Percentiles rank a stretch among this genome's conserved stretches.
These are phyloP conservation scores for Dastarcus helophoroides DNA, from an alignment of 2,888 invertebrate genomes.

Conservation along the genomic window DNA sequence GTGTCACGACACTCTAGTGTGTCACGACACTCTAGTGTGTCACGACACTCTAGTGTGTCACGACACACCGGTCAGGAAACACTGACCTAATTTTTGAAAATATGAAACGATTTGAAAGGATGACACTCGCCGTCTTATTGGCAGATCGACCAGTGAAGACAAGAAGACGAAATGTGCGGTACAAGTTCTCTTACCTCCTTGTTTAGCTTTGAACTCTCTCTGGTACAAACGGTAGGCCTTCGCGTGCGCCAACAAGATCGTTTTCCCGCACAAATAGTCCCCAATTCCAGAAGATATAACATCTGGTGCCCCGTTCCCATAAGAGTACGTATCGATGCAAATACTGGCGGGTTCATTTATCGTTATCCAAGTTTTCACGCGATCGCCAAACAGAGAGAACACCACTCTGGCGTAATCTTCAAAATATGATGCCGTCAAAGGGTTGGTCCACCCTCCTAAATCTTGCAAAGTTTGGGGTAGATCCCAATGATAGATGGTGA, in stretches of 20 bases:
- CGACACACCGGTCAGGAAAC: no score
- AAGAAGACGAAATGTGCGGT: no score
- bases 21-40: no score
- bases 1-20: no score
- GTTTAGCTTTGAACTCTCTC: constrained; percentile 34
- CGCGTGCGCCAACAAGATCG: constrained; percentile 53
- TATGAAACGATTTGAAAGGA: no score
- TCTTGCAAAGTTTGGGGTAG: constrained; percentile 44
- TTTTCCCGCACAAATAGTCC: constrained; percentile 52
- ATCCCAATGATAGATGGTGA: constrained; percentile 58
- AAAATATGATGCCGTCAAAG: constrained; percentile 47
- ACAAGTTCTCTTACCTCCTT: constrained; percentile 21
- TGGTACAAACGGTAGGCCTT: constrained; percentile 49
- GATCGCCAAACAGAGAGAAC: constrained; percentile 26
- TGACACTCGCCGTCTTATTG: no score
- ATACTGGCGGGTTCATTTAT: constrained; percentile 41
- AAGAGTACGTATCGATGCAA: constrained; percentile 30
- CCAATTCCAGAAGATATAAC: constrained; percentile 41
- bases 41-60: no score
- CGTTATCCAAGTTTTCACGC: constrained; percentile 43
- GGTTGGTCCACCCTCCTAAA: constrained; percentile 55
- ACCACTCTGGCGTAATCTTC: constrained; percentile 47
- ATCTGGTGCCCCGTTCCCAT: constrained; percentile 38
- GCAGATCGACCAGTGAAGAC: no score
- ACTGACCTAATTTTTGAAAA: no score